Evolutionary conservation across 2,113 vertebrate species (phyloP), one percentile per base, ranked within the genome.

Genomic region (Macrotis lagotis): DNA sequence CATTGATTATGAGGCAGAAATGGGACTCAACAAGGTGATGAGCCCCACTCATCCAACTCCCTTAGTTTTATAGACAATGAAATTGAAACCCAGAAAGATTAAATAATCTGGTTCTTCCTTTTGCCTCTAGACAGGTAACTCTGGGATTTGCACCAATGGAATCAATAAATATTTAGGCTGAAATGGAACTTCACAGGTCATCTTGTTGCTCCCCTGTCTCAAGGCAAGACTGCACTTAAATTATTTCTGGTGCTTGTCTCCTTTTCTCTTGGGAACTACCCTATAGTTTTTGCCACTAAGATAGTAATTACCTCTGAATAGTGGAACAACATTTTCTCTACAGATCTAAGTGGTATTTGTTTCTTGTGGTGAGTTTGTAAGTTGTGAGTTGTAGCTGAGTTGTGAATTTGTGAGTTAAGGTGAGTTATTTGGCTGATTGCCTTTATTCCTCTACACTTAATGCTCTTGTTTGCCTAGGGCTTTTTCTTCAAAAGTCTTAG

Each of bases 151-250:
- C 12, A 37, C 31, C 12, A 66, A 37, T 37, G 37, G 11, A 66
- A 83, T 83, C 19, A 22, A 83, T 24, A n/a, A 44, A 83, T 22
- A 74, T 95, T 90, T 11, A 88, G 88, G 89, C 26, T 88, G 52
- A 88, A 94, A 55, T 49, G 55, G 94, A 59, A 91, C 51, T 48
- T 51, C 83, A 16, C 3, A 92, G 28, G 31, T 89, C 44, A 53
- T 93, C 89, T 94, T 51, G 22, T 88, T 94, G 95, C 37, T 52
- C 48, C 48, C 48, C 44, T 91, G 50, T 25, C 48, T 95, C 51
- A 90, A 92, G 90, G 92, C 25, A 92, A 89, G 91, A 93, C 5
- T 53, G 9, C 31, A 92, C 66, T 91, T 22, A 92, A 95, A 92
- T 25, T 44, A 92, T 95, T 50, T 51, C 25, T 83, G 44, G 48